phyloP scores from a whole-genome alignment of 2,797 vertebrate species.

The Catostomus latipinnis region DNA sequence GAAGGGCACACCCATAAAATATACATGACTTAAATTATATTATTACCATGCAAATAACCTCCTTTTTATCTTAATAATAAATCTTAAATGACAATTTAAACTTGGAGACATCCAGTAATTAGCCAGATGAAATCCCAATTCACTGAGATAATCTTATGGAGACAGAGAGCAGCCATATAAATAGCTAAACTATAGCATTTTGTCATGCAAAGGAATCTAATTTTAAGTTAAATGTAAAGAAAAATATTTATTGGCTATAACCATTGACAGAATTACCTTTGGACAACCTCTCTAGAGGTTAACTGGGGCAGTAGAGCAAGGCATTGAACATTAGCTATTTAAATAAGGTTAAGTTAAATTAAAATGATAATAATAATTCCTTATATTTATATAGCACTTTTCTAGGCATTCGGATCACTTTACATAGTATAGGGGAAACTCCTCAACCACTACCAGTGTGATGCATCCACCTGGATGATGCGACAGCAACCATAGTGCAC shows the following conservation, averaged over 20 bases:
- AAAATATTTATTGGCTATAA: background rate
- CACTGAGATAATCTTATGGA: background rate
- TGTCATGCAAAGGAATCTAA: background rate
- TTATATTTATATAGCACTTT: too few relatives aligned
- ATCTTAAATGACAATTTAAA: too few relatives aligned
- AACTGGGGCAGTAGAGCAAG: background rate
- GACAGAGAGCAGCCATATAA: background rate
- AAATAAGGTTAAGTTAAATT: background rate
- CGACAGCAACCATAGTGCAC: too few relatives aligned
- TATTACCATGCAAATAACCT: background rate
- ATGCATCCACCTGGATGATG: too few relatives aligned
- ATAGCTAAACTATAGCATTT: background rate
- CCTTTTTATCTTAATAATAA: background rate
- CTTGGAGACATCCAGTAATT: background rate
- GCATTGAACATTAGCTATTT: constrained; percentile 13
- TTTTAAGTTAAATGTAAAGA: background rate
- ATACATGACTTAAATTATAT: background rate
- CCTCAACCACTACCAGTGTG: too few relatives aligned
- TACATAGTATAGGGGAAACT: too few relatives aligned
- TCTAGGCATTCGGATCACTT: too few relatives aligned
- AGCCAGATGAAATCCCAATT: background rate
- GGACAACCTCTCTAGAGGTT: background rate
- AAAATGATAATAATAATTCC: background rate
- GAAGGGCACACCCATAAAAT: background rate
- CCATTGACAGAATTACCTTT: constrained; percentile 8